Base-by-base conservation (phyloP, 2,888 invertebrate species). In the Catotricha subobsoleta region DNA sequence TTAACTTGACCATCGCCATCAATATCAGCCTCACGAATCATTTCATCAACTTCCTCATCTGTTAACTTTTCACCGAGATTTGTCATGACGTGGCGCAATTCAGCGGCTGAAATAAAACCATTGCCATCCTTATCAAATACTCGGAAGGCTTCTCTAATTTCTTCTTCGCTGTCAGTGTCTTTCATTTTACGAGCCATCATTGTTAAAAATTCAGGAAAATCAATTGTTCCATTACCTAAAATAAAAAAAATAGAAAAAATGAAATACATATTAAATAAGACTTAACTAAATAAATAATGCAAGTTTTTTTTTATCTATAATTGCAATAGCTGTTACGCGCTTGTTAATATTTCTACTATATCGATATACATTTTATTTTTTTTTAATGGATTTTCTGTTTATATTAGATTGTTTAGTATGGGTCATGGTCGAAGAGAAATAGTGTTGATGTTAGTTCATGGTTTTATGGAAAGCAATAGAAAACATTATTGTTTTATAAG, bases 141-240 rank as follows among this genome's bases (percentile, higher is more conserved):
- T 69, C 94, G 80, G 81, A 95, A 88, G 54, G 95, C 95, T 68
- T 97, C 95, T 66, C 94, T 81, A 67, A 97, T 94, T 70, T 97
- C 95, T 67, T 95, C 94, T 75, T 94, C 94, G 65, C 91, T 87
- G 71, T 98, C 97, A 51, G 95, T 95, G 72, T 97, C 95, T 69
- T 97, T 95, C 92, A 97, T 95, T 77, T 97, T 98, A 62, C 95
- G 80, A 59, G 97, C 97, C 97, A 98, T 98, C 95, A 98, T 97
- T 64, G 95, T 95, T 59, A 98, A 77, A 75, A 98, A 98, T 71
- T 98, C 97, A 55, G 95, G 95, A 70, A 98, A 98, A 72, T 98
- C 97, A 69, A 98, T 97, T 65, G 95, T 97, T 60, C 97, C 97
- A 68, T 97, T 97, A 60, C 94, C 95, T 95, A 64, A 13, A 41